Percentiles rank a stretch among this genome's conserved stretches.
These are phyloP conservation scores for Antechinus flavipes DNA, from an alignment of 2,113 vertebrate genomes.

Conservation along the genomic window DNA sequence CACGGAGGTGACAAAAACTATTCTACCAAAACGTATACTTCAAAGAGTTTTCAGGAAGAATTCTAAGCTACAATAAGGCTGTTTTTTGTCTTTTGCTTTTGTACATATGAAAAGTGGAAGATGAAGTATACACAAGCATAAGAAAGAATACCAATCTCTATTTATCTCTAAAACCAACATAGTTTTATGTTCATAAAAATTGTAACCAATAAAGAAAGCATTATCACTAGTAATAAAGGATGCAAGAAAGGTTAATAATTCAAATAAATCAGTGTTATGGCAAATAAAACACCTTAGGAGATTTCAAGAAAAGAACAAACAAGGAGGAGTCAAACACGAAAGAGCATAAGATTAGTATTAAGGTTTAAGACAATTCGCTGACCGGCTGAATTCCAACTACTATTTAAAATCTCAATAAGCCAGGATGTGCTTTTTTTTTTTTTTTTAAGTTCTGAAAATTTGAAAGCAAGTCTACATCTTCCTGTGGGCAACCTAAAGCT, in stretches of 20 bases:
- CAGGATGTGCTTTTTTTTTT: neutral
- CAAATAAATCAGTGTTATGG: neutral
- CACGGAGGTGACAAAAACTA: neutral
- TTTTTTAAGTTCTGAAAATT: neutral
- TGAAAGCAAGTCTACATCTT: neutral
- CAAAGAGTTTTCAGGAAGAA: constrained; percentile 8
- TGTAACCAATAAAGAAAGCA: neutral
- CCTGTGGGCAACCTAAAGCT: neutral
- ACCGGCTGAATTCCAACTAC: neutral
- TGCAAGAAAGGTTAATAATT: neutral
- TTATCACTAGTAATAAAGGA: neutral
- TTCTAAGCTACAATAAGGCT: neutral
- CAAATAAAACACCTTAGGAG: neutral
- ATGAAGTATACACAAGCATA: too few relatives aligned
- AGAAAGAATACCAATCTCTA: too few relatives aligned
- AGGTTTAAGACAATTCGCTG: neutral
- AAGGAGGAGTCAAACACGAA: neutral
- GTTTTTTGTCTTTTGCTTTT: constrained; percentile 19
- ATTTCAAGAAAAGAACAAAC: neutral
- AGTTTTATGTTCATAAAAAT: neutral
- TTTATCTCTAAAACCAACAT: neutral
- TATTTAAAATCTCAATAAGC: neutral
- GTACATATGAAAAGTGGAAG: neutral
- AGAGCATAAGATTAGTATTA: neutral
- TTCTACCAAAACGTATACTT: neutral